These are phyloP conservation scores for Girardia tigrina DNA, from an alignment of 2,888 invertebrate genomes.

Conservation along the genomic window DNA sequence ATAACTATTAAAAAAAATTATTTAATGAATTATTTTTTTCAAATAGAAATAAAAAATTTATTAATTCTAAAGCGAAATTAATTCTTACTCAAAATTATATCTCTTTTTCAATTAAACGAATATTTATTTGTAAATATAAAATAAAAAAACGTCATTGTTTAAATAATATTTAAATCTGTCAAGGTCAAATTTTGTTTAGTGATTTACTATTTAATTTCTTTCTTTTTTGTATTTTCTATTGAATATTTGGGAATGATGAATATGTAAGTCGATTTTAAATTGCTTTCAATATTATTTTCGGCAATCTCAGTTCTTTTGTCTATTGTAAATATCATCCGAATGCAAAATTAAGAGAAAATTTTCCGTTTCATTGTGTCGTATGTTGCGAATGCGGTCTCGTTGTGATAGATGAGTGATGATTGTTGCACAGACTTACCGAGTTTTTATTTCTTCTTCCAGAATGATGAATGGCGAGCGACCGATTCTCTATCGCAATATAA, in stretches of 20 bases:
- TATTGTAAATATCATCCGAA: constrained; percentile 9
- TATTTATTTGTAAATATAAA: too few relatives aligned
- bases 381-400: constrained; percentile 8
- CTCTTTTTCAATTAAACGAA: too few relatives aligned
- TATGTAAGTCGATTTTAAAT: not conserved
- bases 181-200: not conserved
- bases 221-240: not conserved
- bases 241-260: not conserved
- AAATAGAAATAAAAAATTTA: too few relatives aligned
- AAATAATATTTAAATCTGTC: not conserved
- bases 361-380: not conserved
- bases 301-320: not conserved
- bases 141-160: not conserved
- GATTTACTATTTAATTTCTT: not conserved
- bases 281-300: not conserved
- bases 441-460: too few relatives aligned
- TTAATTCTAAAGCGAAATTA: too few relatives aligned
- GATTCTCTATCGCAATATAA: not conserved
- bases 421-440: too few relatives aligned
- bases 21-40: too few relatives aligned
- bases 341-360: not conserved
- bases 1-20: too few relatives aligned
- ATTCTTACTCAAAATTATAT: too few relatives aligned
- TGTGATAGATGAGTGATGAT: not conserved
- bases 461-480: not conserved